These are phyloP conservation scores for Tolypeutes matacus DNA, from an alignment of 2,797 vertebrate genomes.

Conservation along the genomic window DNA sequence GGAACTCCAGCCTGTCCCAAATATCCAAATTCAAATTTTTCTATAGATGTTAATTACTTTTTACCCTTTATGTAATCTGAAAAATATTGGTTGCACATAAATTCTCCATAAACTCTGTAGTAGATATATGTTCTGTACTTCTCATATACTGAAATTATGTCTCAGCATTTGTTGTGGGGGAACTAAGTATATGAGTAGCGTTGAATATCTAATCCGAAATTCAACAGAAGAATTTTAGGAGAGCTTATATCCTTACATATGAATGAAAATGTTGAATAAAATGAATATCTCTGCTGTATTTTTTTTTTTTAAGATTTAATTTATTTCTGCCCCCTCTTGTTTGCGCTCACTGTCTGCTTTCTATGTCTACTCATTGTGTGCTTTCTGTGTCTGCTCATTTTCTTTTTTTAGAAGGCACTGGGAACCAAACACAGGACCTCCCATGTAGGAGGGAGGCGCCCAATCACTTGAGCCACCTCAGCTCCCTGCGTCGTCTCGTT, in stretches of 20 bases:
- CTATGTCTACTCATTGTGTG: too few relatives aligned
- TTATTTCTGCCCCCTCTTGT: neutral
- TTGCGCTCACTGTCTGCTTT: too few relatives aligned
- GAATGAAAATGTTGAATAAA: slow-evolving; percentile 46
- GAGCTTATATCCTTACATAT: neutral
- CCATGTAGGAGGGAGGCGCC: too few relatives aligned
- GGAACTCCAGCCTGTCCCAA: neutral
- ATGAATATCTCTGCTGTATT: neutral
- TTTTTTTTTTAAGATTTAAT: neutral
- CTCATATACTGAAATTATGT: neutral
- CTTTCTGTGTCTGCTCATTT: too few relatives aligned
- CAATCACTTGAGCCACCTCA: too few relatives aligned
- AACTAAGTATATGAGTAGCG: accelerated
- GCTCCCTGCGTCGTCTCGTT: too few relatives aligned
- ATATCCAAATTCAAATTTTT: neutral
- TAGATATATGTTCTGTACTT: neutral
- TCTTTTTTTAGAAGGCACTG: too few relatives aligned
- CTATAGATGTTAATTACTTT: neutral
- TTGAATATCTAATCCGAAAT: neutral
- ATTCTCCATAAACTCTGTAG: neutral
- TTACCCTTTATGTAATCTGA: neutral
- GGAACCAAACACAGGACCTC: too few relatives aligned
- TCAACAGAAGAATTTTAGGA: neutral
- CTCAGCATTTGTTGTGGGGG: neutral
- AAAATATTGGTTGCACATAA: neutral